phyloP scores from a whole-genome alignment of 92 coral and sea anemone species.

The Virgularia gustaviana region DNA sequence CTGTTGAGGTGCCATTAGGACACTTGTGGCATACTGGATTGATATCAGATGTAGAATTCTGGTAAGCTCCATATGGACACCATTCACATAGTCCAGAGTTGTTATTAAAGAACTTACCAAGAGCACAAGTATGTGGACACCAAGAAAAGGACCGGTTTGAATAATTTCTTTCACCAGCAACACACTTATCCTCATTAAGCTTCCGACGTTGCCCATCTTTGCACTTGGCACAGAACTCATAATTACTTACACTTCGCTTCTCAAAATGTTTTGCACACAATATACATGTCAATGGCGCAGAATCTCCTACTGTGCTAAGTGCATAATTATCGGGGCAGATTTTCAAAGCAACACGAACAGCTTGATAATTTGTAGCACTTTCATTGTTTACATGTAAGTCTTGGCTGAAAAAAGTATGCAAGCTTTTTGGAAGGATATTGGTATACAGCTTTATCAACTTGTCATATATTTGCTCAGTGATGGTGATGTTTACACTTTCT shows the following conservation, averaged over 20 bases:
- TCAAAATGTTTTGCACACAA: slow-evolving; percentile 11
- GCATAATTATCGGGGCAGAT: slow-evolving; percentile 10
- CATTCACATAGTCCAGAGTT: slow-evolving; percentile 15
- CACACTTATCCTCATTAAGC: background rate
- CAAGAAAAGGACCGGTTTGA: background rate
- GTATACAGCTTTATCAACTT: background rate
- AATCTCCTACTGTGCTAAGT: background rate
- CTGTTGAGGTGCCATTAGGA: background rate
- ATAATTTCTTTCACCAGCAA: background rate
- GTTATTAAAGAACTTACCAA: slow-evolving; percentile 4
- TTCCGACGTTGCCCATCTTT: background rate
- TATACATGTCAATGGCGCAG: too few relatives aligned
- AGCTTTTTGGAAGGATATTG: background rate
- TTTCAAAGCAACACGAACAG: too few relatives aligned
- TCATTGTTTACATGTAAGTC: background rate
- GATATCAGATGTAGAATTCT: background rate
- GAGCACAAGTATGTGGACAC: background rate
- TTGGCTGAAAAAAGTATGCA: background rate
- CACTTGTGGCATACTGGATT: slow-evolving; percentile 20
- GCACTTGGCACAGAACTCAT: too few relatives aligned
- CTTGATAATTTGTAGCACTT: too few relatives aligned
- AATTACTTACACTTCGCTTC: background rate
- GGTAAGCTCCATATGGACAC: slow-evolving; percentile 7
- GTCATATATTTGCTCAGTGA: background rate
- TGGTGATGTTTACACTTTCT: background rate